Base-by-base conservation (phyloP, 2,113 vertebrate genomes). In the Cebidichthys violaceus region DNA sequence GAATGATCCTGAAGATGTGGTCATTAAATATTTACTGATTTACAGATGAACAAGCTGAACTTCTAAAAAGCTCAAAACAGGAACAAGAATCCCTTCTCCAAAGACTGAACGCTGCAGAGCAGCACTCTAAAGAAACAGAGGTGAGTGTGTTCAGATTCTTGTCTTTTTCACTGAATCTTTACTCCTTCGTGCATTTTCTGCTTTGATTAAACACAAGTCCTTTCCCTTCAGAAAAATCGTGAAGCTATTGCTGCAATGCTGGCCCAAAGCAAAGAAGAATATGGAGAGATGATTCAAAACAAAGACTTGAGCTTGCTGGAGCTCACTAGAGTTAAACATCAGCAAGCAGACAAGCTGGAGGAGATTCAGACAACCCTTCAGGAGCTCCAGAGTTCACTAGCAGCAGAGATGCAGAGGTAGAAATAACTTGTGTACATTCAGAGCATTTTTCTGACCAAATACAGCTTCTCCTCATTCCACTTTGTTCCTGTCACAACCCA, bases 321-420 rank as follows among this genome's bases (percentile, higher is more conserved):
- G 88, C 88, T 96, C 88, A 90, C 87, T 79, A 93, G 91, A 91
- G 66, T 88, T 29, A 95, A 94, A 90, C 70, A 78, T 74, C 87
- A 95, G 86, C 91, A 96, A 90, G 90, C 87, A 86, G 90, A 94
- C 43, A 47, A 92, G 77, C 82, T 94, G 92, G 89, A 92, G 77
- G 93, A 94, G 77, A 88, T 94, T 88, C 93, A 97, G 79, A 61
- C 65, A 77, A 93, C 89, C 18, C 14, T 88, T 84, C 90, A 92
- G 22, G 92, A 75, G 81, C 90, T 97, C 62, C 93, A 97, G 73
- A 90, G 88, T 75, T 94, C 94, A 70, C 81, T 97, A 75, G 84
- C 88, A 83, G 77, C 83, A 79, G 95, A 97, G 88, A 93, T 93
- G 86, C 92, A 94, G 33, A 97, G 96, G 97, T 98, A 95, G 41